These are phyloP conservation scores for Drosophila pseudotalamancana DNA, from an alignment of 2,888 invertebrate genomes.

Conservation along the genomic window DNA sequence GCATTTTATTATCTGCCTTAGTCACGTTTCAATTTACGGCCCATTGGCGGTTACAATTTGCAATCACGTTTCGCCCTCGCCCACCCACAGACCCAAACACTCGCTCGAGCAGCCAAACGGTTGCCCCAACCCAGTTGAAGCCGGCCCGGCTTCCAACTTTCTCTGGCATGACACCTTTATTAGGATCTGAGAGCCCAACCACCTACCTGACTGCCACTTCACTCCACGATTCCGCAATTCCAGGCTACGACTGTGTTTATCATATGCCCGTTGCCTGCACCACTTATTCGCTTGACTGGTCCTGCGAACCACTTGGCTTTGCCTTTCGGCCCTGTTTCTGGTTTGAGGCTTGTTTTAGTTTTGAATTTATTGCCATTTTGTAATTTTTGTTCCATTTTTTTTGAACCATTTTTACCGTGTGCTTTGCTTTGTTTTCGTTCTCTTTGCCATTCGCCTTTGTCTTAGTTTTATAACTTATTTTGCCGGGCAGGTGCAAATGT, in stretches of 20 bases:
- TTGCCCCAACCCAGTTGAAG: neutral
- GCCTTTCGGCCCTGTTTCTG: constrained; percentile 19
- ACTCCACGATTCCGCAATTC: constrained; percentile 18
- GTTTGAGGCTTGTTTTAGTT: constrained; percentile 70
- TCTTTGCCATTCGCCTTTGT: constrained; percentile 55
- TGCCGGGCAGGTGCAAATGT: constrained; percentile 72
- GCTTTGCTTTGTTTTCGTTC: constrained; percentile 27
- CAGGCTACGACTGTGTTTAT: constrained; percentile 64
- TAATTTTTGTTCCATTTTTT: constrained; percentile 49
- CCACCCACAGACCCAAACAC: constrained; percentile 24
- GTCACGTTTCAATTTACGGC: constrained; percentile 84
- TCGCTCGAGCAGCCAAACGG: neutral
- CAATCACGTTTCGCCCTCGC: constrained; percentile 80
- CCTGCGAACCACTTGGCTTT: constrained; percentile 33
- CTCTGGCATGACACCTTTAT: constrained; percentile 71
- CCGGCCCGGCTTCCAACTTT: constrained; percentile 55
- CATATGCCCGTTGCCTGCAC: constrained; percentile 66
- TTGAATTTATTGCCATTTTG: constrained; percentile 80
- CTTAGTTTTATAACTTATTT: constrained; percentile 76
- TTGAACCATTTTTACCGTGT: too few relatives aligned
- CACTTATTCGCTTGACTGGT: constrained; percentile 62
- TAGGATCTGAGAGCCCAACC: constrained; percentile 46
- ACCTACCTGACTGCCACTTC: constrained; percentile 32
- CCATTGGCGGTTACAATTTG: constrained; percentile 84
- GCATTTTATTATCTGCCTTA: constrained; percentile 81